phyloP scores from a whole-genome alignment of 2,797 vertebrate species.

The Parotocinclus haroldoi region DNA sequence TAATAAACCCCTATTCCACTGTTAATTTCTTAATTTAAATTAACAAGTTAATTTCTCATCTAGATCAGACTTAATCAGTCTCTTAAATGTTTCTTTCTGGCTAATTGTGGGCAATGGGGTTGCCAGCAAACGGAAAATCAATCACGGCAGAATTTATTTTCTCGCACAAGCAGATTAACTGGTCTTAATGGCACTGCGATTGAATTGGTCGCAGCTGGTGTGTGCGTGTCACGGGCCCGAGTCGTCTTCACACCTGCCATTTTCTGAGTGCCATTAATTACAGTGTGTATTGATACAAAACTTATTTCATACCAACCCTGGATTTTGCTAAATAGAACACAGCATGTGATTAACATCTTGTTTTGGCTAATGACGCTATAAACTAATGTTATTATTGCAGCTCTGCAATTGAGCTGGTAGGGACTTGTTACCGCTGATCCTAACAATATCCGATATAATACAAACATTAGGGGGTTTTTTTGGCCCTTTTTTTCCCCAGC shows the following conservation, averaged over 20 bases:
- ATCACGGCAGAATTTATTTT: constrained; percentile 1
- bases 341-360: background rate
- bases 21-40: too few species aligned
- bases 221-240: too few species aligned
- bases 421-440: constrained; percentile 13
- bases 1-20: too few species aligned
- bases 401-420: background rate
- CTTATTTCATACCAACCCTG: background rate
- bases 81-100: constrained; percentile 3
- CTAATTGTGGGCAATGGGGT: constrained; percentile 14
- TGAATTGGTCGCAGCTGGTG: background rate
- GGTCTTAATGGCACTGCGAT: constrained; percentile 9
- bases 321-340: constrained; percentile 10
- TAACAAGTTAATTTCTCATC: too few species aligned
- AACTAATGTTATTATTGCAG: constrained; percentile 22
- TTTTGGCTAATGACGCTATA: constrained; percentile 7
- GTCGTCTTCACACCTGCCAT: constrained; percentile 18
- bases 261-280: constrained; percentile 15
- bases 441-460: constrained; percentile 6
- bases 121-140: constrained; percentile 15
- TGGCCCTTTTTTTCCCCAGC: background rate
- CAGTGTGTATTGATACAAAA: background rate
- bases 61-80: constrained; percentile 7
- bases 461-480: background rate
- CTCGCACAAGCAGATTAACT: background rate